Percentiles rank a stretch among this genome's conserved stretches.
These are phyloP conservation scores for Myotis planiceps DNA, from an alignment of 2,797 vertebrate genomes.

Conservation along the genomic window DNA sequence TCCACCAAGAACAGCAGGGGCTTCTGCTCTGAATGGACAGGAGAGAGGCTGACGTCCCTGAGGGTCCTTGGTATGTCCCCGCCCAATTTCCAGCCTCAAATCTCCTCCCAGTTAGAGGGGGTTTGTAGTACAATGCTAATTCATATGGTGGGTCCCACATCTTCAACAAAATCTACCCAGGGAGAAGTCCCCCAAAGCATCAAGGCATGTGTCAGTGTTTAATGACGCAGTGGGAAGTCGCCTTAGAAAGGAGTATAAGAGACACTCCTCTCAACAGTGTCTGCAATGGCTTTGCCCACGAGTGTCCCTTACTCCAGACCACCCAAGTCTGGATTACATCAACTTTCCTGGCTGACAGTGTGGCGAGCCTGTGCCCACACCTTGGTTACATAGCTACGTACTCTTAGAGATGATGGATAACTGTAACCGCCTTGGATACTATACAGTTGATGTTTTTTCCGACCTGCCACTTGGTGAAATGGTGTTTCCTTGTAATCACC, in stretches of 20 bases:
- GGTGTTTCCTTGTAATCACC: not conserved
- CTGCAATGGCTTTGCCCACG: not conserved
- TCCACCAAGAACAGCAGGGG: not conserved
- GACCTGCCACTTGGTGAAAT: not conserved
- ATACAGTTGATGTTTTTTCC: not conserved
- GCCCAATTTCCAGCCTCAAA: not conserved
- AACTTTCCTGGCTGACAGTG: not conserved
- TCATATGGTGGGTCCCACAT: not conserved
- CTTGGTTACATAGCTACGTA: not conserved
- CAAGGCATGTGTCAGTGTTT: not conserved
- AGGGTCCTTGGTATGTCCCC: not conserved
- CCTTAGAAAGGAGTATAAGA: slow-evolving; percentile 20
- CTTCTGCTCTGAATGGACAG: not conserved
- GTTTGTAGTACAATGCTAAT: not conserved
- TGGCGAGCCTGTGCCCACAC: not conserved
- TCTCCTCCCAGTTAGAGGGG: not conserved
- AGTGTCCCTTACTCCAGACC: no score
- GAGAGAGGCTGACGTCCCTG: not conserved
- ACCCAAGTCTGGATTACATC: not conserved
- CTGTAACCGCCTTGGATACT: not conserved
- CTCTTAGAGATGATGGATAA: not conserved
- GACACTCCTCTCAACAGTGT: not conserved
- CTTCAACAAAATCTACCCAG: not conserved
- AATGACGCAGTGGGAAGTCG: not conserved
- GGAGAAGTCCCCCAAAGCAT: not conserved